Conservation (phyloP, 2,113 vertebrate genomes). For the Triplophysa dalaica region DNA sequence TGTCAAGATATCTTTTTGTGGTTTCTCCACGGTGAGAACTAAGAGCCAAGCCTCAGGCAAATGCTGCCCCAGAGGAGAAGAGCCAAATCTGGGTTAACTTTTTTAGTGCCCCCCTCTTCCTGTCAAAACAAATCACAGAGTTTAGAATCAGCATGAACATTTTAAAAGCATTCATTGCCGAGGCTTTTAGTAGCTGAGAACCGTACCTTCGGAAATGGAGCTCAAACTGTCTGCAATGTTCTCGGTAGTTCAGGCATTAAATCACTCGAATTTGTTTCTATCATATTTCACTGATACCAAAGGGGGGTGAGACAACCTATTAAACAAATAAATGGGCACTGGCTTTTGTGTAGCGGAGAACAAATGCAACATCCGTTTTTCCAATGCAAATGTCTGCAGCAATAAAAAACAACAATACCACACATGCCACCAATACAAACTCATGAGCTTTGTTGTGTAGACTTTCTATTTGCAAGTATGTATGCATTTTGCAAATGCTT, state of each 20-base stretch:
- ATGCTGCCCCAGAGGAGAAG: slow-evolving; percentile 10
- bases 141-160: background rate
- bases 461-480: too few relatives aligned
- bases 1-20: slow-evolving; percentile 15
- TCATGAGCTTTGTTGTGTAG: too few relatives aligned
- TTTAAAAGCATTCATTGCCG: slow-evolving; percentile 7
- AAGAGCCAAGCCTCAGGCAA: slow-evolving; percentile 13
- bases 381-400: slow-evolving; percentile 18
- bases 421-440: too few relatives aligned
- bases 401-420: background rate
- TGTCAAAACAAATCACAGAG: slow-evolving; percentile 31
- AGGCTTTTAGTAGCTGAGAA: background rate
- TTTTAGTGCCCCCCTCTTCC: background rate
- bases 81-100: slow-evolving; percentile 33
- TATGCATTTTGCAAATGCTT: too few relatives aligned
- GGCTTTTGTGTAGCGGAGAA: slow-evolving; percentile 10
- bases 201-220: slow-evolving; percentile 3
- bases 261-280: background rate
- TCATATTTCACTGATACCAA: slow-evolving; percentile 20
- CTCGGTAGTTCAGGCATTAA: background rate
- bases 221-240: slow-evolving; percentile 14
- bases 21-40: slow-evolving; percentile 7
- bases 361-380: slow-evolving; percentile 6
- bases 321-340: slow-evolving; percentile 33
- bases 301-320: slow-evolving; percentile 13